Percentiles rank a stretch among this genome's conserved stretches.
Evolutionary conservation across 35 echinoderm and acorn worm species (phyloP).

Genomic region (Diadema setosum): DNA sequence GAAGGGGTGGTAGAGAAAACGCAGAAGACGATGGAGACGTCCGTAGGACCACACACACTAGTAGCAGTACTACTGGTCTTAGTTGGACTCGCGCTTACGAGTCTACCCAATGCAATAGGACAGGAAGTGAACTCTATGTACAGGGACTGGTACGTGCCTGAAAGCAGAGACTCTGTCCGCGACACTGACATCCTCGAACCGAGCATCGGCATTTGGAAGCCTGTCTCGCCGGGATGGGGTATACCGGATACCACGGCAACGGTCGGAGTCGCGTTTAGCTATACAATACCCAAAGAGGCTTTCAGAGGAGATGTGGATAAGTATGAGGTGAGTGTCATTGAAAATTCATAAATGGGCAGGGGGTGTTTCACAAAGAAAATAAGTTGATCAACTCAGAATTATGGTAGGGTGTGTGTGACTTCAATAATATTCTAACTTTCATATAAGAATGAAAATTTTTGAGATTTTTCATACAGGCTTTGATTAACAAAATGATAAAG

Average conservation of each 20-base stretch:
- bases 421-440: no score
- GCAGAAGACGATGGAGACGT: neutral
- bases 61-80: neutral
- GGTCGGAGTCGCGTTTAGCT: conserved; percentile 82
- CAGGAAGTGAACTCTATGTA: conserved; percentile 1
- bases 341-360: no score
- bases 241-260: conserved; percentile 67
- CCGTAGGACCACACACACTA: conserved; percentile 4
- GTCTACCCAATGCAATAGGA: neutral
- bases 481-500: no score
- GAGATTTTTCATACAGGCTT: no score
- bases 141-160: neutral
- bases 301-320: conserved; percentile 76
- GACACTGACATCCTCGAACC: neutral
- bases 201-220: conserved; percentile 65
- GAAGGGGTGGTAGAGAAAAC: neutral
- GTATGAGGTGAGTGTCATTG: conserved; percentile 70
- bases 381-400: no score
- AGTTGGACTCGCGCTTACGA: neutral
- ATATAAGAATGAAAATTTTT: no score
- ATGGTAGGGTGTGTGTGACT: no score
- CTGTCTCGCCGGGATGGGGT: conserved; percentile 68
- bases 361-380: no score
- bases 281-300: conserved; percentile 79
- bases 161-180: neutral